Evolutionary conservation across 1,140 invertebrate genomes (phyloP), one percentile per base, ranked within the genome.

Genomic region (Drosophila hydei): DNA sequence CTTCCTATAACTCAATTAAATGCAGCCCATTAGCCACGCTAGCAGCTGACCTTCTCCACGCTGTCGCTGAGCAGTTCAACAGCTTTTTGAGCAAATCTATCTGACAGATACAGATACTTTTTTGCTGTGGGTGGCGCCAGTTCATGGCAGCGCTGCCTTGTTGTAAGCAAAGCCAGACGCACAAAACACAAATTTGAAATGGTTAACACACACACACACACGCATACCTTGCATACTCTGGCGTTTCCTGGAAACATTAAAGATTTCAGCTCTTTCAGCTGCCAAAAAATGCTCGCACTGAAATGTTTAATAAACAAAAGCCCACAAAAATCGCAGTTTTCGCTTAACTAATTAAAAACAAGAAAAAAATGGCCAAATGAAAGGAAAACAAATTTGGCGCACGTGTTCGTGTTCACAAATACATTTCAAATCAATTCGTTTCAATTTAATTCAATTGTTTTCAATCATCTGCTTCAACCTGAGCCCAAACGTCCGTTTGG

Each of bases 211-310:
- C 25, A 55, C 8, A 14, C 18, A 36, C 23, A 23, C 11, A 18
- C 27, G 50, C 2, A 14, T 2, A 27, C 33, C 56, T 77, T 27
- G 59, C 51, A 63, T 55, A 77, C 81, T 85, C 75, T 65, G 25
- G 47, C 52, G 70, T 87, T 87, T 87, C 83, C 83, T 75, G 83
- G 71, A 88, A 81, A 81, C 27, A 69, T 74, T 51, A 70, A 87
- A 70, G 47, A 56, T 70, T 69, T 65, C 70, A 68, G 21, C 51
- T 55, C 48, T 54, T 47, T 38, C 48, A 21, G 36, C 52, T 23
- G 52, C 52, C 36, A 25, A 55, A 25, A 55, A 55, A 9, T 58
- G 48, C 61, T n/a, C n/a, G 19, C 48, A 63, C 12, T 25, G 42
- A 59, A 59, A 52, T 58, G 52, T 74, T 74, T 63, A 69, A 51